These are phyloP conservation scores for Caradrina kadenii DNA, from an alignment of 2,888 invertebrate genomes.

Conservation along the genomic window DNA sequence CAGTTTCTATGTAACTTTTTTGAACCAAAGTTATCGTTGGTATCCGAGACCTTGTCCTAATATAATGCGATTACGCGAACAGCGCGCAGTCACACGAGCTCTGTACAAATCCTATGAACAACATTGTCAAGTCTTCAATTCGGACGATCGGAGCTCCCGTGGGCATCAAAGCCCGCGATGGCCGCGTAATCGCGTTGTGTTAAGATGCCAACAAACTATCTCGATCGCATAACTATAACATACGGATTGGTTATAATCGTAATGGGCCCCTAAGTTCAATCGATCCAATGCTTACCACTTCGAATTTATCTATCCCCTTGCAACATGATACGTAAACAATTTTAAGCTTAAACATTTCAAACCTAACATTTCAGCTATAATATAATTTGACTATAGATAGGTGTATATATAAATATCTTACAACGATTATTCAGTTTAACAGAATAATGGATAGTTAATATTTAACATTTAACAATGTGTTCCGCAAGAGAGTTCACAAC, in stretches of 20 bases:
- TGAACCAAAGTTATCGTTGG: conserved; percentile 10
- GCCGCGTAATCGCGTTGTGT: background rate
- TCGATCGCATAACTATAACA: background rate
- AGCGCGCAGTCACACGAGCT: background rate
- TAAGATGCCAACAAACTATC: background rate
- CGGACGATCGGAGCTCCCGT: conserved; percentile 6
- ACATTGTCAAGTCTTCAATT: background rate
- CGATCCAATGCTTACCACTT: conserved; percentile 63
- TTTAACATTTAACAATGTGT: conserved; percentile 54
- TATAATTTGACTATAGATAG: conserved; percentile 53
- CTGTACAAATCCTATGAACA: background rate
- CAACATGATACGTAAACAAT: conserved; percentile 42
- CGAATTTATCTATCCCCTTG: conserved; percentile 16
- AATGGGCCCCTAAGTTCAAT: conserved; percentile 64
- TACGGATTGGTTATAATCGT: conserved; percentile 54
- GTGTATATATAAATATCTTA: conserved; percentile 39
- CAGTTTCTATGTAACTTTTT: conserved; percentile 46
- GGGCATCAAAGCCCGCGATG: background rate
- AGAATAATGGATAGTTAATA: conserved; percentile 48
- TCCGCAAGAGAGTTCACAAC: conserved; percentile 25
- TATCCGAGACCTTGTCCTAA: background rate
- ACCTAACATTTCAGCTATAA: conserved; percentile 46
- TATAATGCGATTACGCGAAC: background rate
- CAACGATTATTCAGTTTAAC: conserved; percentile 48
- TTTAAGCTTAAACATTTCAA: conserved; percentile 44